phyloP scores from a whole-genome alignment of 2,113 vertebrate species.

The Myiagra hebetior region DNA sequence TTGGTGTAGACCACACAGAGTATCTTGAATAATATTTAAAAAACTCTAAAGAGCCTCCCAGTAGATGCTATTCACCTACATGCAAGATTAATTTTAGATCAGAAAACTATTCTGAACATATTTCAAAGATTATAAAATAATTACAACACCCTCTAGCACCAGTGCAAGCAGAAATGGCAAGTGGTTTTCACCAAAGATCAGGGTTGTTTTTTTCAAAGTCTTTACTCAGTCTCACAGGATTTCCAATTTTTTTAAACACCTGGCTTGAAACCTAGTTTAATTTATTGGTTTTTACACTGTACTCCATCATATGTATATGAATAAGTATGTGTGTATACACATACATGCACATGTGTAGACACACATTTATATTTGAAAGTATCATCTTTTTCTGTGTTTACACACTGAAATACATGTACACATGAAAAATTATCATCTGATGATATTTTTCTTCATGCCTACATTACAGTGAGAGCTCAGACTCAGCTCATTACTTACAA shows the following conservation, averaged over 20 bases:
- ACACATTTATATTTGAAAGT: neutral
- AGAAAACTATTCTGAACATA: neutral
- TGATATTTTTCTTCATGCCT: neutral
- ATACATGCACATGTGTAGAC: rapidly evolving
- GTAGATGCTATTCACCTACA: neutral
- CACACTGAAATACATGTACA: neutral
- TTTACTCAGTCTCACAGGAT: neutral
- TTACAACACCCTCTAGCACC: neutral
- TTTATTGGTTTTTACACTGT: neutral
- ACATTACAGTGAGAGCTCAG: neutral
- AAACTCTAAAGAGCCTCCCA: neutral
- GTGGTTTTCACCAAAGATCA: neutral
- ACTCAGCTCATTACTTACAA: neutral
- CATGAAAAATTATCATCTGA: neutral
- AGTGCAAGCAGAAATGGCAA: neutral
- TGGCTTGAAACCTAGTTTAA: neutral
- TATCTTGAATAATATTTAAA: neutral
- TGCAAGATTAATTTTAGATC: neutral
- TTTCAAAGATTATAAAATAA: neutral
- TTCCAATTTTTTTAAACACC: neutral
- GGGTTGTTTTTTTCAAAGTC: neutral
- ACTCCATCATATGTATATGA: neutral
- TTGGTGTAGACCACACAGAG: neutral
- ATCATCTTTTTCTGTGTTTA: neutral
- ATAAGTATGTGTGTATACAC: neutral